Evolutionary conservation across 53 echinoderm and acorn worm genomes (phyloP).

Genomic region (Henricia sp.): DNA sequence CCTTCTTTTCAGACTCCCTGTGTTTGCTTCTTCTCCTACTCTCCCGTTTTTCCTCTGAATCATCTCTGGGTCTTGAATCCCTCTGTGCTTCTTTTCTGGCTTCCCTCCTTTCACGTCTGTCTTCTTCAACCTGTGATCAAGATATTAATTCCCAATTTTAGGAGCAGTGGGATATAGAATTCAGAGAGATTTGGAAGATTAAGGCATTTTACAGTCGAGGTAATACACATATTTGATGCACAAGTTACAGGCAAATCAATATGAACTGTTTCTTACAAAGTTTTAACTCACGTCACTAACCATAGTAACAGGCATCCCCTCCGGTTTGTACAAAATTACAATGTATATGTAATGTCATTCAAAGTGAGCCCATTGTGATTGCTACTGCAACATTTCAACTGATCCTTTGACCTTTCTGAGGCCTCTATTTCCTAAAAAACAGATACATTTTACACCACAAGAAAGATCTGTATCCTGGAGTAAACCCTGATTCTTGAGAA

Average conservation of each 20-base stretch:
- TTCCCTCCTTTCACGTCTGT: constrained; percentile 33
- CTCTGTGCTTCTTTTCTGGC: constrained; percentile 16
- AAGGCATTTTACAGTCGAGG: background rate
- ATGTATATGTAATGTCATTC: too few relatives aligned
- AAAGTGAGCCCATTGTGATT: too few relatives aligned
- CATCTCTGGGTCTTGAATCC: constrained; percentile 51
- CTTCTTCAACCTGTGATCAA: background rate
- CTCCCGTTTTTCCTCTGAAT: background rate
- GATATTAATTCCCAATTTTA: background rate
- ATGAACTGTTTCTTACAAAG: too few relatives aligned
- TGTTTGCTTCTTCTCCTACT: constrained; percentile 15
- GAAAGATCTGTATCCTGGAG: too few relatives aligned
- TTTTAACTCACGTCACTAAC: too few relatives aligned
- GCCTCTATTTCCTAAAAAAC: too few relatives aligned
- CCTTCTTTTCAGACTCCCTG: constrained; percentile 16
- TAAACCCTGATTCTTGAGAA: too few relatives aligned
- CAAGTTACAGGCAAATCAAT: background rate
- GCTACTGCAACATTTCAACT: too few relatives aligned
- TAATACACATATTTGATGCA: background rate
- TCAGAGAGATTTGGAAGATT: background rate
- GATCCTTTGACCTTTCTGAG: too few relatives aligned
- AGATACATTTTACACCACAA: too few relatives aligned
- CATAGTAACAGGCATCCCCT: too few relatives aligned
- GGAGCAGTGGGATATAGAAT: background rate
- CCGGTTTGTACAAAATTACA: too few relatives aligned